These are phyloP conservation scores for Thalassarche chlororhynchos DNA, from an alignment of 2,113 vertebrate species.

Conservation along the genomic window DNA sequence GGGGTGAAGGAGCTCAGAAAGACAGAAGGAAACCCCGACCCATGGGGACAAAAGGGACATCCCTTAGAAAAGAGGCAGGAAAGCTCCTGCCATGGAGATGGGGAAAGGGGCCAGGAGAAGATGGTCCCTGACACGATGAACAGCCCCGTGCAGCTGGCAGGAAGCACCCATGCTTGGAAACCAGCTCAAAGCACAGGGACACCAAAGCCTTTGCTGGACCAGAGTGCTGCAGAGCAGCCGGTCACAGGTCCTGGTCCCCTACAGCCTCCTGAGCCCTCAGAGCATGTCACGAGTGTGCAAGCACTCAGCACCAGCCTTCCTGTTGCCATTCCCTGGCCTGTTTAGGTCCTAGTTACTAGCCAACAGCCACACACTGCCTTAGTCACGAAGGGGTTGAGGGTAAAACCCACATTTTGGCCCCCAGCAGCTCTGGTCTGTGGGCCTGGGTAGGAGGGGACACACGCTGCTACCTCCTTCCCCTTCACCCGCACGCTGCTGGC, in stretches of 20 bases:
- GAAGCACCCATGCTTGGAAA: background rate
- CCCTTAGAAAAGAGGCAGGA: background rate
- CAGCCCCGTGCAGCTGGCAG: background rate
- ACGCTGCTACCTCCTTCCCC: background rate
- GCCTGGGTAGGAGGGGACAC: no score
- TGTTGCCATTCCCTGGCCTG: background rate
- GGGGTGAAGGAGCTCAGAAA: background rate
- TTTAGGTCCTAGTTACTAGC: no score
- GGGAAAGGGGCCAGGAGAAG: background rate
- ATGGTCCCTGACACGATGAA: fast-evolving
- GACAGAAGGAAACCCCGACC: background rate
- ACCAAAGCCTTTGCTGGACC: background rate
- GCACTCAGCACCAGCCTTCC: background rate
- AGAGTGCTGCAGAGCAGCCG: background rate
- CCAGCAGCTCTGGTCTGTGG: background rate
- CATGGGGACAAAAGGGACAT: background rate
- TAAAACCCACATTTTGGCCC: background rate
- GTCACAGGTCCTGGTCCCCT: background rate
- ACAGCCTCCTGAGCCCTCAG: background rate
- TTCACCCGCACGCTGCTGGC: background rate
- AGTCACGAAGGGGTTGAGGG: fast-evolving
- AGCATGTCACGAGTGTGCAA: fast-evolving
- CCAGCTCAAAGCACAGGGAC: background rate
- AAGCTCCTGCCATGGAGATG: background rate
- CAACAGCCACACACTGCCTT: background rate